Conservation (phyloP, 2,888 invertebrate genomes). For the Meiosimyza platycephala region DNA sequence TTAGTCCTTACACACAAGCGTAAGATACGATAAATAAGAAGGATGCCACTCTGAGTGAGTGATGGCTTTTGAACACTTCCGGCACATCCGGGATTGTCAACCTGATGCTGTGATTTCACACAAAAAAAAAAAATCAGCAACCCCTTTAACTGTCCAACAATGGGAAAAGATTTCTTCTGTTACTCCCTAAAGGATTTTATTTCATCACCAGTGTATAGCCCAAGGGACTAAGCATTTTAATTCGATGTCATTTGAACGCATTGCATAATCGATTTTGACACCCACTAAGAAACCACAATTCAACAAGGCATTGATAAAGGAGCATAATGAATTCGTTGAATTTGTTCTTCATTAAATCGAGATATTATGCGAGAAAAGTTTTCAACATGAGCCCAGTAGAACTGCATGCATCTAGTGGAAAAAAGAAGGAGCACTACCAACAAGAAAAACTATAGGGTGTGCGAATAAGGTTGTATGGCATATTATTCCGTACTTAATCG, state of each 20-base stretch:
- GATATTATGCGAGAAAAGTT: no score
- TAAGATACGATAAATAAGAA: not conserved
- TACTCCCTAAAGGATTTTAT: constrained; percentile 29
- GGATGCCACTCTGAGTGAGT: constrained; percentile 22
- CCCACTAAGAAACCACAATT: constrained; percentile 6
- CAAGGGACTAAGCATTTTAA: constrained; percentile 10
- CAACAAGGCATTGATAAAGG: not conserved
- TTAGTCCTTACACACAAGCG: constrained; percentile 6
- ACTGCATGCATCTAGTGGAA: no score
- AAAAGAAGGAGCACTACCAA: no score
- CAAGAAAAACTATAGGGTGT: no score
- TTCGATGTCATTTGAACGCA: not conserved
- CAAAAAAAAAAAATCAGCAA: constrained; percentile 2
- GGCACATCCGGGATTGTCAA: constrained; percentile 30
- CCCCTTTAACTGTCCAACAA: constrained; percentile 16
- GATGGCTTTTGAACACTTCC: constrained; percentile 26
- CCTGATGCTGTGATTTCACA: constrained; percentile 33
- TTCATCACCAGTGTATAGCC: constrained; percentile 5
- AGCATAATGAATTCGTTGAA: constrained; percentile 16
- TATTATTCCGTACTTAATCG: no score
- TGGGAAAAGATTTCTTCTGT: not conserved
- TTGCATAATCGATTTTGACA: not conserved
- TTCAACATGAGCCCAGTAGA: no score
- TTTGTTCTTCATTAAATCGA: constrained; percentile 22
- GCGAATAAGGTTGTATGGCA: no score